Conservation (phyloP, 1,140 invertebrate species). For the Drosophila lini region DNA sequence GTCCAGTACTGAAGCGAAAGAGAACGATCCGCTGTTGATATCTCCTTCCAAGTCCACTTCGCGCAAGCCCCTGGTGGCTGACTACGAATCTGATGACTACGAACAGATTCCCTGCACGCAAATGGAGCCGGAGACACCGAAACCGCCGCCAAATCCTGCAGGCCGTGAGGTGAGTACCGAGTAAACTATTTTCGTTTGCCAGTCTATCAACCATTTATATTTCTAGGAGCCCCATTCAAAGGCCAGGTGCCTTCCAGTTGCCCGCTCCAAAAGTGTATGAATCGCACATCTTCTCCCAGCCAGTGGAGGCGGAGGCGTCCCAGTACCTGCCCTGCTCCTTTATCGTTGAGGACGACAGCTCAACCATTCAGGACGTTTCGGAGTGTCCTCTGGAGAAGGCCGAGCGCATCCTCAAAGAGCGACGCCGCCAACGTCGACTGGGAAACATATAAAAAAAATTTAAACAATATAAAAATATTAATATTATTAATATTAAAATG, state of each 20-base stretch:
- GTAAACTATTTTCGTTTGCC: neutral
- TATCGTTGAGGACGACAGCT: constrained; percentile 59
- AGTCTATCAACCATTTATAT: neutral
- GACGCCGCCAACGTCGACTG: constrained; percentile 45
- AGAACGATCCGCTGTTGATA: neutral
- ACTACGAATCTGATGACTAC: constrained; percentile 23
- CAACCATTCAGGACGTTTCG: constrained; percentile 30
- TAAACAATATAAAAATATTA: too few relatives aligned
- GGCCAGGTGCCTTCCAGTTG: constrained; percentile 77
- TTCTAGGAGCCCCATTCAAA: constrained; percentile 62
- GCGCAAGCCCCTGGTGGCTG: neutral
- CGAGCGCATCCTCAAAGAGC: constrained; percentile 73
- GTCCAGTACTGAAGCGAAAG: neutral
- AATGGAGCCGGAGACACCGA: constrained; percentile 29
- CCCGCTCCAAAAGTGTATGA: constrained; percentile 56
- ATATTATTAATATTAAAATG: too few relatives aligned
- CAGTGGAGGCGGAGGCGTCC: constrained; percentile 54
- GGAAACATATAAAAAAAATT: neutral
- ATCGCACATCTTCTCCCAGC: constrained; percentile 73
- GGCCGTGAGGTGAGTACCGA: constrained; percentile 85
- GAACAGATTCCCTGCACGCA: constrained; percentile 64
- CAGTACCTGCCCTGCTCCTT: constrained; percentile 75
- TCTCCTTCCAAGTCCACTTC: too few relatives aligned
- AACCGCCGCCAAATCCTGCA: constrained; percentile 77
- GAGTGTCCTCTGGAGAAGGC: constrained; percentile 78